These are phyloP conservation scores for Plectrocnemia conspersa DNA, from an alignment of 1,140 invertebrate species.

Conservation along the genomic window DNA sequence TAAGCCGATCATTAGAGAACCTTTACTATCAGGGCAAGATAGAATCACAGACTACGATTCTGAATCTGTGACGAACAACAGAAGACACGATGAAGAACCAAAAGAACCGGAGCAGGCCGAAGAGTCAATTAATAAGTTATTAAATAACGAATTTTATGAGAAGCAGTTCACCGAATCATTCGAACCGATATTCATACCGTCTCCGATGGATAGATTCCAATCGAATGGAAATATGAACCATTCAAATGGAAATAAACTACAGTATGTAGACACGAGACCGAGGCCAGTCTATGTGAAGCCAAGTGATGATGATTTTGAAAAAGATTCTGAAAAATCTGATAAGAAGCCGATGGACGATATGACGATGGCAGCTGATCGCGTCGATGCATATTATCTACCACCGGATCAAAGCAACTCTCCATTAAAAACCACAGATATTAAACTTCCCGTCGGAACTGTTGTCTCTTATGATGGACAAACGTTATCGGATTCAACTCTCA, in stretches of 20 bases:
- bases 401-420: slow-evolving; percentile 46
- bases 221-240: slow-evolving; percentile 45
- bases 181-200: slow-evolving; percentile 71
- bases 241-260: slow-evolving; percentile 44
- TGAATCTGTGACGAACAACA: slow-evolving; percentile 46
- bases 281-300: slow-evolving; percentile 47
- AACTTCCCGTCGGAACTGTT: slow-evolving; percentile 50
- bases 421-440: slow-evolving; percentile 45
- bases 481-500: slow-evolving; percentile 59
- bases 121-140: slow-evolving; percentile 42
- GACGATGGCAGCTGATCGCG: slow-evolving; percentile 64
- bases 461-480: slow-evolving; percentile 70
- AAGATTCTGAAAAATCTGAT: slow-evolving; percentile 44
- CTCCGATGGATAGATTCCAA: slow-evolving; percentile 54
- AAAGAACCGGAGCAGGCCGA: slow-evolving; percentile 48
- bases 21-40: slow-evolving; percentile 50
- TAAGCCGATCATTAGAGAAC: slow-evolving; percentile 68
- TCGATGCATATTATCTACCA: slow-evolving; percentile 65
- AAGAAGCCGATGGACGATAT: slow-evolving; percentile 49
- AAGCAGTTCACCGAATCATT: slow-evolving; percentile 56
- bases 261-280: slow-evolving; percentile 47
- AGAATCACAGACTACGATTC: slow-evolving; percentile 49
- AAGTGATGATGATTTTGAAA: slow-evolving; percentile 40
- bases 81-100: slow-evolving; percentile 51
- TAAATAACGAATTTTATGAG: slow-evolving; percentile 37